Evolutionary conservation across 2,888 invertebrate genomes (phyloP), one percentile per base, ranked within the genome.

Genomic region (Tachina lurida): DNA sequence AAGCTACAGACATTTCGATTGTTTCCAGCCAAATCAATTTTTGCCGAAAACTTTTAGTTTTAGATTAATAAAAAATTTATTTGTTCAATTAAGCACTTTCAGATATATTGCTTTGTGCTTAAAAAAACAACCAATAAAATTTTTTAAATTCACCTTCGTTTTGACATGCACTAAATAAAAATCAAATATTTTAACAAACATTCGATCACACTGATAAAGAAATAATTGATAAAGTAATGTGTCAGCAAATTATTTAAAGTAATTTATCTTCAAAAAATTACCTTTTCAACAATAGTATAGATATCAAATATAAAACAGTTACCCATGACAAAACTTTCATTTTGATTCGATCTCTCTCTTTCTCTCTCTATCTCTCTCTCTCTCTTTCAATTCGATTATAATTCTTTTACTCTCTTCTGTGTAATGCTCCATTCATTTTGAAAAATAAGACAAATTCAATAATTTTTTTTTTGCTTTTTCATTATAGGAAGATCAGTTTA

Each of bases 391-490:
- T 68, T 12, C 45, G 12, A n/a, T 12, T 54, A 22, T 47, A 52
- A 19, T 60, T 70, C 52, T 73, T 60, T 84, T 63, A 80, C 62
- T 71, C 68, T 71, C 43, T 70, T 49, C 58, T 47, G 73, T 76
- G 79, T 83, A 85, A 79, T 76, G 79, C 83, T 79, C 82, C 71
- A 41, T 43, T 47, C 47, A 10, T 47, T 39, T 73, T 52, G 60
- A 68, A 43, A 79, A 86, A 77, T 81, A 86, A 86, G 43, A 83
- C 75, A 80, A 73, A 49, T 71, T 71, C 43, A 62, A 60, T 62
- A 60, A 15, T 45, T 43, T 68, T 43, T 58, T 58, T 83, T 86
- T 86, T 86, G 86, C 86, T 83, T 80, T 86, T 83, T 78, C 77
- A 65, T 77, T 70, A 54, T 63, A 65, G 71, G 78, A 85, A 75